A percentile compares a stretch with the other conserved stretches of the same genome.
phyloP scores from a whole-genome alignment of 1,140 invertebrate genomes.

The Drusus annulatus region DNA sequence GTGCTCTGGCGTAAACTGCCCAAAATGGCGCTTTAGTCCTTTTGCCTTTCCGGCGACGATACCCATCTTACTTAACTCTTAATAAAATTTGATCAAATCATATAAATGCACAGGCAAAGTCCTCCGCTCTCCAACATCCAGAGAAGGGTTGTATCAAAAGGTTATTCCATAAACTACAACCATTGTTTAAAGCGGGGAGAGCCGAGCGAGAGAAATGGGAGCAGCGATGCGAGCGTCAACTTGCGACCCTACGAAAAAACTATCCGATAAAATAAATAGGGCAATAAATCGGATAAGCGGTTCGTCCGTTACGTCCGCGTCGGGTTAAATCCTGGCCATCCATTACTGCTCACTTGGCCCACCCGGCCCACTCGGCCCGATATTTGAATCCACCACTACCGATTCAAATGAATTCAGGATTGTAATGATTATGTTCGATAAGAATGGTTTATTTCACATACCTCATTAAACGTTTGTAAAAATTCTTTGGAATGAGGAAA shows the following conservation, averaged over 20 bases:
- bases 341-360: neutral
- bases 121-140: too few relatives aligned
- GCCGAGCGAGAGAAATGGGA: neutral
- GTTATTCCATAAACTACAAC: neutral
- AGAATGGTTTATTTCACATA: too few relatives aligned
- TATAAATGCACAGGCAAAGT: neutral
- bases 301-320: slow-evolving; percentile 32
- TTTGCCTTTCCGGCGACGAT: too few relatives aligned
- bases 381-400: too few relatives aligned
- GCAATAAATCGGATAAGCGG: slow-evolving; percentile 43
- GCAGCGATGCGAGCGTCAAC: slow-evolving; percentile 11
- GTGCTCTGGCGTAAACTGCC: too few relatives aligned
- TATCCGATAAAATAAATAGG: slow-evolving; percentile 44
- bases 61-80: too few relatives aligned
- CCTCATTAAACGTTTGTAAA: too few relatives aligned
- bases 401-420: too few relatives aligned
- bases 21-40: too few relatives aligned
- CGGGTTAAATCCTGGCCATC: slow-evolving; percentile 37
- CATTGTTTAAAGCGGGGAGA: neutral
- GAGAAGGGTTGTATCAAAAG: too few relatives aligned
- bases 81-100: neutral
- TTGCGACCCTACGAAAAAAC: slow-evolving; percentile 32
- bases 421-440: too few relatives aligned
- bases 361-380: neutral
- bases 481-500: too few relatives aligned